Base-by-base conservation (phyloP, 2,888 invertebrate genomes). In the Platycheirus rosarum region DNA sequence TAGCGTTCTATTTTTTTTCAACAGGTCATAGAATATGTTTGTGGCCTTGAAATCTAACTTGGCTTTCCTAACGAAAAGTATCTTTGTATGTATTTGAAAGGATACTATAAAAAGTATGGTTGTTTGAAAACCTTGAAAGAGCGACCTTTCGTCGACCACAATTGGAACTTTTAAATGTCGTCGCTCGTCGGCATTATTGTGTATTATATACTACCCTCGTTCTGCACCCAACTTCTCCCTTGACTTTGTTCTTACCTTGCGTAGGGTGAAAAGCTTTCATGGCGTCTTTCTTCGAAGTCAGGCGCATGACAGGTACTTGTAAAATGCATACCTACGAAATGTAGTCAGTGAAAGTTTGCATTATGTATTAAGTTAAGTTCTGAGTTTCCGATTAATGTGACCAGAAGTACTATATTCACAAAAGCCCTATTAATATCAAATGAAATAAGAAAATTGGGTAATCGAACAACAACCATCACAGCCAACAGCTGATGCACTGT, bases 241-340 rank as follows among this genome's bases (percentile, higher is more conserved):
- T 8, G 42, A 14, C 14, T 23, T 60, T 42, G 20, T 23, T 55
- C 20, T n/a, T 37, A 7, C 0, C 9, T 14, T 49, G 13, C 13
- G 42, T 60, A 42, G 14, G 14, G 16, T 13, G 26, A 60, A 13
- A 42, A 60, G 57, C 57, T 60, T 60, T 60, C 16, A 23, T 26
- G 23, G 14, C 23, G 42, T 23, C 26, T 42, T 14, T 60, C n/a
- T 9, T 6, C 2, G 8, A 16, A 26, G 2, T 16, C 0, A 9
- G 11, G 57, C 57, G 57, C 57, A 60, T 60, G 57, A 42, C 57
- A 42, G 7, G 5, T 60, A 8, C 6, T 16, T 14, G 7, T 42
- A 11, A n/a, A n/a, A 7, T 29, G 26, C 14, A 29, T 29, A 49
- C 26, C 13, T 13, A 49, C 49, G 9, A 46, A 11, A 46, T 44